Evolutionary conservation across 2,888 invertebrate genomes (phyloP).

Genomic region (Cancer borealis): DNA sequence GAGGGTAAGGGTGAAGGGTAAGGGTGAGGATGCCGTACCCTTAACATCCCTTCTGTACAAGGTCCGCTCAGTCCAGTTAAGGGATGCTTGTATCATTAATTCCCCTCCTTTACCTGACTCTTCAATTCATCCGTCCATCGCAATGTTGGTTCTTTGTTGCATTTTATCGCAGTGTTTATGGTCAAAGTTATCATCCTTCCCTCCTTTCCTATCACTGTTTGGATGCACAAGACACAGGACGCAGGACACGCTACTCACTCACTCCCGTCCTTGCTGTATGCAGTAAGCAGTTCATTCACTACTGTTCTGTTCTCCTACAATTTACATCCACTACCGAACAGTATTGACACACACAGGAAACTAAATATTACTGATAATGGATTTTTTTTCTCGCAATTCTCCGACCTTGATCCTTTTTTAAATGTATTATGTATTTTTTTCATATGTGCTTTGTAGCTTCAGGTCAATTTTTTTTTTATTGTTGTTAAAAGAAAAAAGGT

Average conservation of each 20-base stretch:
- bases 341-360: not conserved
- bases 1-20: not conserved
- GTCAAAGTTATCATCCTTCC: not conserved
- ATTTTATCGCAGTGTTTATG: not conserved
- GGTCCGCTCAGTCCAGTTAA: not conserved
- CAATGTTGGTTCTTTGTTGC: not conserved
- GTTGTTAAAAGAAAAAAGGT: not conserved
- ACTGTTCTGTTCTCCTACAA: no score
- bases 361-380: not conserved
- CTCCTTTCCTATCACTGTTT: not conserved
- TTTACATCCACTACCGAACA: no score
- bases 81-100: not conserved
- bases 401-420: not conserved
- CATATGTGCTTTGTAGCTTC: not conserved
- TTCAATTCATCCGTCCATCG: not conserved
- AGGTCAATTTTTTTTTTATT: not conserved
- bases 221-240: no score
- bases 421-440: not conserved
- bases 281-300: no score
- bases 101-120: not conserved
- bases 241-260: no score
- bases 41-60: not conserved
- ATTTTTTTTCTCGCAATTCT: not conserved
- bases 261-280: no score
- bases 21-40: not conserved